Conservation (phyloP, 92 coral and sea anemone genomes). For the Zoanthus sansibaricus region DNA sequence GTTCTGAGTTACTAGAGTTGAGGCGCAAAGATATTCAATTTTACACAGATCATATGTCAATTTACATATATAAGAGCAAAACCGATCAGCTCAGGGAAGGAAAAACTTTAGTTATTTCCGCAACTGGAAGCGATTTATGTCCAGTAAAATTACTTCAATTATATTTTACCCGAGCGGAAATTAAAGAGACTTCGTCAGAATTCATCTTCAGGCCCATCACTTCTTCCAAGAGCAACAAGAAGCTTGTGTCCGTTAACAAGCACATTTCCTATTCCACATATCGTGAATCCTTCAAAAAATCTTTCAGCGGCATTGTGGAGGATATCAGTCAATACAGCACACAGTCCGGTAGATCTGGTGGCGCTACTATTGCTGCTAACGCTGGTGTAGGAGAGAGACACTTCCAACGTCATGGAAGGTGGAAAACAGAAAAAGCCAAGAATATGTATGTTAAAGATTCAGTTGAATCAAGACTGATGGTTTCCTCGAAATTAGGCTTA, state of each 20-base stretch:
- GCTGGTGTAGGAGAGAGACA: too few relatives aligned
- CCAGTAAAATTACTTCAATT: conserved; percentile 40
- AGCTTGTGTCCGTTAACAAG: conserved; percentile 42
- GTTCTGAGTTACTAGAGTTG: conserved; percentile 23
- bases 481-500: too few relatives aligned
- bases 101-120: conserved; percentile 45
- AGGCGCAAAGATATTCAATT: conserved; percentile 30
- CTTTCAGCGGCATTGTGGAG: too few relatives aligned
- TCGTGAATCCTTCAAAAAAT: too few relatives aligned
- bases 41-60: conserved; percentile 8
- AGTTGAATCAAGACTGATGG: too few relatives aligned
- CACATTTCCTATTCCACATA: too few relatives aligned
- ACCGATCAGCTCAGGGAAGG: conserved; percentile 36
- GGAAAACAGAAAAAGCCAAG: too few relatives aligned
- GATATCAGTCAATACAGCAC: too few relatives aligned
- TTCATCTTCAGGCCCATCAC: conserved; percentile 52
- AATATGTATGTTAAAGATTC: too few relatives aligned
- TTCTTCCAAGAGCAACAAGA: conserved; percentile 49
- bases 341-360: too few relatives aligned
- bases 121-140: conserved; percentile 40
- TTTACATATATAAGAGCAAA: conserved; percentile 39
- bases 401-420: too few relatives aligned
- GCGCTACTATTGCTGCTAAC: too few relatives aligned
- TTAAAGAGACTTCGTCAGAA: conserved; percentile 42
- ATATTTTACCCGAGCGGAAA: conserved; percentile 28